These are phyloP conservation scores for Lynx canadensis DNA, from an alignment of 2,113 vertebrate genomes.

Conservation along the genomic window DNA sequence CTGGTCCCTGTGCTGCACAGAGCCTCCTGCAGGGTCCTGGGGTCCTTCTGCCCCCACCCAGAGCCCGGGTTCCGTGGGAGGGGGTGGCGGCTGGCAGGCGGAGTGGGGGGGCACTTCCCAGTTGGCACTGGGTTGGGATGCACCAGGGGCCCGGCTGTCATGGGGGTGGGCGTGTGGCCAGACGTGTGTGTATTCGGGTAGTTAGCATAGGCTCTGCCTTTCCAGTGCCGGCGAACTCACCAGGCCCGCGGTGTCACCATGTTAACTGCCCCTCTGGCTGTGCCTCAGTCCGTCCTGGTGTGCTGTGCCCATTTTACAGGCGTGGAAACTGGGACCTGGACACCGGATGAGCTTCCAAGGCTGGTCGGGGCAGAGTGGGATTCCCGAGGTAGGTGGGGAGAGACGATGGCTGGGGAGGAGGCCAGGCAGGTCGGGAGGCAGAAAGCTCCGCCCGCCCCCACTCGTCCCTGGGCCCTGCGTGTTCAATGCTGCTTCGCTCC, in stretches of 20 bases:
- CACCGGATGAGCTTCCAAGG: neutral
- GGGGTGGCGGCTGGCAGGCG: neutral
- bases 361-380: neutral
- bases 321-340: neutral
- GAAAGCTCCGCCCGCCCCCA: rapidly evolving
- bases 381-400: neutral
- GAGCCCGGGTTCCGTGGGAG: neutral
- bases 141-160: rapidly evolving
- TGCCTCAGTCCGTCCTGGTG: neutral
- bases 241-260: rapidly evolving
- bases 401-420: rapidly evolving
- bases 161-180: rapidly evolving
- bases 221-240: rapidly evolving
- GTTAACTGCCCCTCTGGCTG: rapidly evolving
- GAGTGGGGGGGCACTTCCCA: neutral
- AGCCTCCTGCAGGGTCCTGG: neutral
- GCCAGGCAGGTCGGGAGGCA: neutral
- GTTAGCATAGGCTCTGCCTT: rapidly evolving
- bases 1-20: neutral
- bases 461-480: neutral
- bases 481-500: neutral
- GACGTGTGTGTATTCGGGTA: rapidly evolving
- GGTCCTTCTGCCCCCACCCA: neutral
- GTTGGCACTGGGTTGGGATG: neutral
- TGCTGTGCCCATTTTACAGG: neutral